Evolutionary conservation across 2,888 invertebrate genomes (phyloP).

Genomic region (Tryphoninae sp.): DNA sequence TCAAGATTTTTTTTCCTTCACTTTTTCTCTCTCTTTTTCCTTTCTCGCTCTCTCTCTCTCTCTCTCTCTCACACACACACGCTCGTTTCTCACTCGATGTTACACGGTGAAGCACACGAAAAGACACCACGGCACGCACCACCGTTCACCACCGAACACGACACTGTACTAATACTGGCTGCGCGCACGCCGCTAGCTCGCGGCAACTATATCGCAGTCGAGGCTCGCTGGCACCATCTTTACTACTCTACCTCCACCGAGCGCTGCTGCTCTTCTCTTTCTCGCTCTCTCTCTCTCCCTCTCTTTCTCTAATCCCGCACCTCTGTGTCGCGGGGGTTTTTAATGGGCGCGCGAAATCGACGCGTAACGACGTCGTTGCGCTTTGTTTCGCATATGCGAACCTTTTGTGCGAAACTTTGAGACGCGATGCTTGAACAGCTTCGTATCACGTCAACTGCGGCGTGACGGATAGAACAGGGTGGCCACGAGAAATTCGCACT

Average conservation of each 20-base stretch:
- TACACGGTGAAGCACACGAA: slow-evolving; percentile 50
- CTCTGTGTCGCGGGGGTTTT: slow-evolving; percentile 60
- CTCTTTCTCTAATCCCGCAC: slow-evolving; percentile 35
- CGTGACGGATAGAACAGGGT: slow-evolving; percentile 36
- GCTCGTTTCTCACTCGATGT: slow-evolving; percentile 8
- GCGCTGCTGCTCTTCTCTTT: slow-evolving; percentile 52
- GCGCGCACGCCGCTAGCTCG: slow-evolving; percentile 79
- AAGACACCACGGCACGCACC: slow-evolving; percentile 55
- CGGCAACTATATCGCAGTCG: slow-evolving; percentile 76
- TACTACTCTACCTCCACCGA: slow-evolving; percentile 67
- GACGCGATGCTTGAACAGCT: neutral
- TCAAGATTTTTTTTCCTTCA: slow-evolving; percentile 18
- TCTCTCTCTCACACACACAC: slow-evolving; percentile 21
- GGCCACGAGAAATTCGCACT: slow-evolving; percentile 71
- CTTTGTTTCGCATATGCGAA: slow-evolving; percentile 53
- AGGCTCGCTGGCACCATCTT: slow-evolving; percentile 77
- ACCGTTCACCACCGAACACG: slow-evolving; percentile 68
- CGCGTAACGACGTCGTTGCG: slow-evolving; percentile 66
- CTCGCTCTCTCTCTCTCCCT: slow-evolving; percentile 50
- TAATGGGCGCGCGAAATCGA: slow-evolving; percentile 72
- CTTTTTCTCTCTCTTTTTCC: slow-evolving; percentile 30
- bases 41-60: slow-evolving; percentile 12
- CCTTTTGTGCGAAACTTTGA: slow-evolving; percentile 22
- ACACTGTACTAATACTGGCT: slow-evolving; percentile 74
- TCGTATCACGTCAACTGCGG: slow-evolving; percentile 49